Base-by-base conservation (phyloP, 2,113 vertebrate genomes). In the Nothoprocta perdicaria region DNA sequence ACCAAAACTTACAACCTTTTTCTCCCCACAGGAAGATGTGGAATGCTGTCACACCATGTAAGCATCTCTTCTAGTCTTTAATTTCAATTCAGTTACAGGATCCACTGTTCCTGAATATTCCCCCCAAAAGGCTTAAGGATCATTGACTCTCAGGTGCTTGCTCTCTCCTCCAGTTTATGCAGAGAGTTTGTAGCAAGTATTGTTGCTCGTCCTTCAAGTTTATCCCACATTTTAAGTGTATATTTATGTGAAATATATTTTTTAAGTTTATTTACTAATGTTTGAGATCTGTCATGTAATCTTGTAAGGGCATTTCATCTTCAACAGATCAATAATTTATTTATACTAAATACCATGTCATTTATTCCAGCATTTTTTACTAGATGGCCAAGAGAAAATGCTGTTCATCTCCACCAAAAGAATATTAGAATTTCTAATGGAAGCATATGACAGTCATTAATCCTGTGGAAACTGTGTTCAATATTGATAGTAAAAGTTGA, bases 11-110 rank as follows among this genome's bases (percentile, higher is more conserved):
- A 22, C 14, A n/a, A 58, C 19, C 3, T 63, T 6, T 66, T 38
- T 1, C 0, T 14, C 10, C 12, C 14, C 12, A 66, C 83, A 57
- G 18, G 9, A 74, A 45, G 12, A 31, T 12, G 3, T 75, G 6
- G 12, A 73, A 63, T 33, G 9, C 14, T 71, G 2, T 23, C 1
- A 1, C 13, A 9, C n/a, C 67, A 71, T 29, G 18, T 5, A 86
- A 55, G 3, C 3, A n/a, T 10, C 5, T 57, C 5, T n/a, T 77
- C 38, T 35, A 45, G 6, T 24, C 26, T 87, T 50, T 72, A 75
- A 82, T 75, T 68, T 89, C 24, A 52, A 40, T 9, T 46, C 43
- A 45, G 60, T 12, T 4, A n/a, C 6, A 80, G 12, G 17, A 50
- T 69, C 61, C 57, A 65, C 6, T 17, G 14, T 57, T 83, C 31